Base-by-base conservation (phyloP, 1,140 invertebrate species). In the Brevipalpus yothersi region DNA sequence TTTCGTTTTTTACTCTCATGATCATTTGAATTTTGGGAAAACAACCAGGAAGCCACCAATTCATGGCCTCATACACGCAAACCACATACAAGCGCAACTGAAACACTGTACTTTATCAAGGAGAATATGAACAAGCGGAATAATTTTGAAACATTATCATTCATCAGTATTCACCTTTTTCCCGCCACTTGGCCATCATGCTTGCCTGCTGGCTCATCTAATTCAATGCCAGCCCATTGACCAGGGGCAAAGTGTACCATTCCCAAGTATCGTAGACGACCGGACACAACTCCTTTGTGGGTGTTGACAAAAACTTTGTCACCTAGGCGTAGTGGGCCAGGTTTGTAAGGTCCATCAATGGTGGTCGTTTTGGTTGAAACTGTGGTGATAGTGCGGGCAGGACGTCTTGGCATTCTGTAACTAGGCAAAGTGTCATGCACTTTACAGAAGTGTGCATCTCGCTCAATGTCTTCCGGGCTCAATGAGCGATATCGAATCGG, bases 301-400 rank as follows among this genome's bases (percentile, higher is more conserved):
- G 91, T 91, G 67, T 87, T 86, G 39, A 97, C 90, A 83, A 84
- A 96, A 64, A 96, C 85, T 64, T 82, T 76, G 68, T 96, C 86
- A 47, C 91, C 91, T 67, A 95, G 8, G 10, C 45, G 17, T 5
- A 58, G 45, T 51, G 43, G 43, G 13, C 45, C 58, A 19, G 40
- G 51, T 4, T 43, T 41, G 21, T 59, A 45, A 7, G n/a, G 51
- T 7, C 40, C 42, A 17, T 59, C 56, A 12, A 58, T 13, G 1
- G 61, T 62, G 17, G 61, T 62, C 1, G 58, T 62, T 2, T 53
- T 61, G 8, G 58, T 60, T 7, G 58, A 53, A 11, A 60, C 61
- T 4, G 61, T 62, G 9, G 58, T 60, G 2, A 62, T 23, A 13
- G 53, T 42, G 39, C 42, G 47, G 2, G 61, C 13, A 10, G 58